Evolutionary conservation across 92 coral and sea anemone genomes (phyloP).

Genomic region (Montipora capitata): DNA sequence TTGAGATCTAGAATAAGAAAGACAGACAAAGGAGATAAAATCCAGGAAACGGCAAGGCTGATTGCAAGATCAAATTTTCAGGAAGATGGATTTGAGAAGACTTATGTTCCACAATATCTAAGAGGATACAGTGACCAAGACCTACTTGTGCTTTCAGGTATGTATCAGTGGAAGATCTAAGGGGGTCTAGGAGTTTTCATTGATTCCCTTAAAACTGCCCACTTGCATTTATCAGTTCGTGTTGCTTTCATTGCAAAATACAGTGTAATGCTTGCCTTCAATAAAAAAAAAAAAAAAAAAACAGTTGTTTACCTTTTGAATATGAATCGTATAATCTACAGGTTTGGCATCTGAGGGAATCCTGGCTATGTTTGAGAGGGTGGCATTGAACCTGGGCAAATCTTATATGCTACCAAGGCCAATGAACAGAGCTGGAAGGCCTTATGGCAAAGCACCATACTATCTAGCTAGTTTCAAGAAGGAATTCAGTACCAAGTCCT

Average conservation of each 20-base stretch:
- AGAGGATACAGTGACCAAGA: slow-evolving; percentile 81
- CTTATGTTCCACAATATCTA: slow-evolving; percentile 69
- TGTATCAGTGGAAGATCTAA: background rate
- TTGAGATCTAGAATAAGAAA: slow-evolving; percentile 65
- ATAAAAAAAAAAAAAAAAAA: background rate
- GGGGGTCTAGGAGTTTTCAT: background rate
- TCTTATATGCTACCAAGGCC: slow-evolving; percentile 64
- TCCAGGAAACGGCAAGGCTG: slow-evolving; percentile 58
- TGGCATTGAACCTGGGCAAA: slow-evolving; percentile 71
- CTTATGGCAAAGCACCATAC: slow-evolving; percentile 5
- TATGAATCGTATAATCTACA: slow-evolving; percentile 21
- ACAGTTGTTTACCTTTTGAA: background rate
- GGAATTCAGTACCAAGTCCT: background rate
- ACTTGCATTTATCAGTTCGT: background rate
- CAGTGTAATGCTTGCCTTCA: background rate
- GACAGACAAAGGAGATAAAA: slow-evolving; percentile 61
- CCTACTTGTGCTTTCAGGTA: slow-evolving; percentile 77
- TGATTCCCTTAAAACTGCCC: background rate
- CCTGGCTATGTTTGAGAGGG: slow-evolving; percentile 71
- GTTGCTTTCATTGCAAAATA: background rate
- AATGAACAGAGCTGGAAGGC: slow-evolving; percentile 5
- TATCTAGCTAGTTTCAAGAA: background rate
- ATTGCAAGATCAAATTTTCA: slow-evolving; percentile 68
- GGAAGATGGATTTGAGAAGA: slow-evolving; percentile 60
- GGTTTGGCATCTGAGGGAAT: slow-evolving; percentile 80